Evolutionary conservation across 2,888 invertebrate genomes (phyloP).

Genomic region (Nomada hirtipes): DNA sequence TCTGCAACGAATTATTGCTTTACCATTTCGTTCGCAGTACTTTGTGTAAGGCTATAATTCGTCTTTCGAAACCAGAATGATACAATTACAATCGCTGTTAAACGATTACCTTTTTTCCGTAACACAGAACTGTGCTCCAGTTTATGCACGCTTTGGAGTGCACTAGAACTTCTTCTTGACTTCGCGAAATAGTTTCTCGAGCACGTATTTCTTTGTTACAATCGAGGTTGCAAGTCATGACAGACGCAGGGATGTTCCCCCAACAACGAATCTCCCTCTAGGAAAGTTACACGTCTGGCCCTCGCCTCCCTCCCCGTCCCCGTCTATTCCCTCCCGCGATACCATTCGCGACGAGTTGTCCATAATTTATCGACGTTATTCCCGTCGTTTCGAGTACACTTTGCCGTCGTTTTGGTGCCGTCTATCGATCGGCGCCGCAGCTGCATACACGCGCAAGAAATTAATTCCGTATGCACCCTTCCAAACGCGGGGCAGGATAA

Average conservation of each 20-base stretch:
- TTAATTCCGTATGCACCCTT: slow-evolving; percentile 75
- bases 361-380: slow-evolving; percentile 67
- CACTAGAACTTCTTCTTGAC: neutral
- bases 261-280: slow-evolving; percentile 2
- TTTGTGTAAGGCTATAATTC: too few species aligned
- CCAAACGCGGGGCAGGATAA: slow-evolving; percentile 49
- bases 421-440: slow-evolving; percentile 64
- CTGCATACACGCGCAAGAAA: slow-evolving; percentile 65
- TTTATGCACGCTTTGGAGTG: neutral
- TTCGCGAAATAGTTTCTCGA: slow-evolving; percentile 24
- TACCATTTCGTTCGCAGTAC: too few species aligned
- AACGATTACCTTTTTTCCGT: neutral
- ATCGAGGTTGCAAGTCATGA: neutral
- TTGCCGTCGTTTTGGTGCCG: slow-evolving; percentile 55
- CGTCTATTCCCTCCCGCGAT: neutral
- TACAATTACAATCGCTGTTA: too few species aligned
- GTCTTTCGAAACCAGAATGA: too few species aligned
- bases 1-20: too few species aligned
- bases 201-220: slow-evolving; percentile 18
- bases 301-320: neutral
- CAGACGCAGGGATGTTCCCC: slow-evolving; percentile 1
- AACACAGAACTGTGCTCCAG: neutral
- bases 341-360: slow-evolving; percentile 35
- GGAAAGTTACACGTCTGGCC: slow-evolving; percentile 42
- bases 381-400: slow-evolving; percentile 61